A percentile compares a stretch with the other conserved stretches of the same genome.
These are phyloP conservation scores for Hypena proboscidalis DNA, from an alignment of 2,888 invertebrate species.

Conservation along the genomic window DNA sequence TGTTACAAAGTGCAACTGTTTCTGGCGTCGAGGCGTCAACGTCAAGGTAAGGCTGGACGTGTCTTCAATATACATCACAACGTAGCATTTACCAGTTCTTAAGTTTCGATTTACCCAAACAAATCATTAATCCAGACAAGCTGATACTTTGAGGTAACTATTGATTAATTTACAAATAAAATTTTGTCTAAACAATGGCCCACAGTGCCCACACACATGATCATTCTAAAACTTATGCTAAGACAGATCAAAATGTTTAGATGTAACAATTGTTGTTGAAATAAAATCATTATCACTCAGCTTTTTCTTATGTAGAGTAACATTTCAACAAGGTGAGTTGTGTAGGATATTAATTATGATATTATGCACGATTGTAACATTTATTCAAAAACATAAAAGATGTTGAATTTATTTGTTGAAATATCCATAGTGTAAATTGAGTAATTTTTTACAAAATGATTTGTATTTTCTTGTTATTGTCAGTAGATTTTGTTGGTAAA, in stretches of 20 bases:
- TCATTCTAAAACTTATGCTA: too few relatives aligned
- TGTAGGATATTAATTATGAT: too few relatives aligned
- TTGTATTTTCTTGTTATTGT: too few relatives aligned
- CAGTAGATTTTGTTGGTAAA: too few relatives aligned
- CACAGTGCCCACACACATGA: too few relatives aligned
- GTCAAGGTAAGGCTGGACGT: conserved; percentile 85
- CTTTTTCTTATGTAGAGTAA: background rate
- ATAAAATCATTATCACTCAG: background rate
- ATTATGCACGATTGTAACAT: conserved; percentile 22
- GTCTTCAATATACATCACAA: conserved; percentile 82
- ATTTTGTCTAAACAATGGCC: background rate
- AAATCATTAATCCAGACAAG: background rate
- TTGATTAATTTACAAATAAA: background rate
- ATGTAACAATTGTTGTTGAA: too few relatives aligned
- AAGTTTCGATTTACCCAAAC: conserved; percentile 4
- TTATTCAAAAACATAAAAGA: background rate
- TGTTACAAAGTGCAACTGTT: conserved; percentile 83
- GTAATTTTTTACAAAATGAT: too few relatives aligned
- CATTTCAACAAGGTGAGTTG: conserved; percentile 31
- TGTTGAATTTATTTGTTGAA: background rate
- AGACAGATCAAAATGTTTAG: too few relatives aligned
- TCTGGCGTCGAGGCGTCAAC: conserved; percentile 82
- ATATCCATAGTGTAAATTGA: too few relatives aligned
- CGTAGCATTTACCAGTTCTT: conserved; percentile 64
- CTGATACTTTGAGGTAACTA: background rate